These are phyloP conservation scores for Xanthia icteritia DNA, from an alignment of 2,888 invertebrate species.

Conservation along the genomic window DNA sequence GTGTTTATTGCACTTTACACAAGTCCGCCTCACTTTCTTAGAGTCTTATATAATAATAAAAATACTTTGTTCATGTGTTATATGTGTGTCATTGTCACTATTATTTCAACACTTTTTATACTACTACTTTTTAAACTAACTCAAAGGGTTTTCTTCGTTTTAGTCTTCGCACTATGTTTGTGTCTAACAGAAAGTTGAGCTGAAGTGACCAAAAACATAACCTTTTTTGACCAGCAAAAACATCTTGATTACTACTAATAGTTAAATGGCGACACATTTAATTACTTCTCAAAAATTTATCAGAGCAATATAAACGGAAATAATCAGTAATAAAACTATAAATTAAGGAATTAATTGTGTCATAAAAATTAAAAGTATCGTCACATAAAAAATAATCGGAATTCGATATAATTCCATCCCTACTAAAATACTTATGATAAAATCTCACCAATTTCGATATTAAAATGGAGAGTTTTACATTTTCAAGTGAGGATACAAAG, in stretches of 20 bases:
- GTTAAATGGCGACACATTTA: neutral
- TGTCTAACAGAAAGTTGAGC: no score
- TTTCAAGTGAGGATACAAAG: conserved; percentile 59
- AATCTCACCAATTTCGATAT: conserved; percentile 45
- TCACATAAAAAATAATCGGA: neutral
- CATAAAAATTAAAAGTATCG: neutral
- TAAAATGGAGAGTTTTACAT: conserved; percentile 54
- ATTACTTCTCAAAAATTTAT: neutral
- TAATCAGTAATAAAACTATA: neutral
- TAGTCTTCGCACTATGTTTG: no score
- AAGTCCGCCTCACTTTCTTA: no score
- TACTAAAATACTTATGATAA: conserved; percentile 32
- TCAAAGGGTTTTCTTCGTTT: no score
- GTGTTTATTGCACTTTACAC: no score
- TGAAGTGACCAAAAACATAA: neutral
- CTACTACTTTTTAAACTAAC: no score
- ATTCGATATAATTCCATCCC: neutral
- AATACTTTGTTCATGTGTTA: no score
- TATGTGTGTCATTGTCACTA: no score
- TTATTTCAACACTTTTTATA: no score
- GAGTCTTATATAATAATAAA: no score
- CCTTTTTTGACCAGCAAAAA: neutral
- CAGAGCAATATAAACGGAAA: neutral
- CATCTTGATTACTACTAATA: no score
- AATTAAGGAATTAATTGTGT: no score